Conservation (phyloP, 2,113 vertebrate genomes). For the Myrmecobius fasciatus region DNA sequence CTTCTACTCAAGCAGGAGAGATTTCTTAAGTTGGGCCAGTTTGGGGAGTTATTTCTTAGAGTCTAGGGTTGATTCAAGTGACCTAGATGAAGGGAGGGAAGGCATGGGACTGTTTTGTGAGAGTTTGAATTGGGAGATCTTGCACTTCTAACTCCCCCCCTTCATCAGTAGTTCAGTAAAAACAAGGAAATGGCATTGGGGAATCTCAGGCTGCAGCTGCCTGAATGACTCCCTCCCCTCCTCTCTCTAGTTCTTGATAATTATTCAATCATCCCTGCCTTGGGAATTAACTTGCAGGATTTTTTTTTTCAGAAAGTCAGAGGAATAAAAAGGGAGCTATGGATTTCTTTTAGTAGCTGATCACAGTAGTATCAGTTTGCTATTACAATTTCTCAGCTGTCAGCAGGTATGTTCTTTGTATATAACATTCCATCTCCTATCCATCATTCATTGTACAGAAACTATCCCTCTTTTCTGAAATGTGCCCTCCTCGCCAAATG, state of each 20-base stretch:
- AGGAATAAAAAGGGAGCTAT: neutral
- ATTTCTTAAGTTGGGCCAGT: neutral
- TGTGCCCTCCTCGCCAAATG: neutral
- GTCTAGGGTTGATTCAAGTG: neutral
- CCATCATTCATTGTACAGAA: neutral
- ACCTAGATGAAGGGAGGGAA: neutral
- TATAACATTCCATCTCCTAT: neutral
- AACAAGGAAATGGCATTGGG: neutral
- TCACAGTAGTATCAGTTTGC: neutral
- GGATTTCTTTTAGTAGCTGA: conserved; percentile 5
- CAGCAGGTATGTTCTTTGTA: neutral
- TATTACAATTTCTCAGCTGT: conserved; percentile 6
- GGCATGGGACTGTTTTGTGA: neutral
- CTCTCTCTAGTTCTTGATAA: neutral
- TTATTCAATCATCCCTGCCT: neutral
- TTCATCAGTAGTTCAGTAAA: neutral
- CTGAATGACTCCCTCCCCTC: neutral
- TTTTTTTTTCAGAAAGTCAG: neutral
- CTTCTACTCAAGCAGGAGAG: neutral
- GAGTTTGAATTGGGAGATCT: neutral
- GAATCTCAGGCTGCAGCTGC: neutral
- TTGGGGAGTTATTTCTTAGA: neutral
- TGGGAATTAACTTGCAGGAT: neutral
- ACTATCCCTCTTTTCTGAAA: neutral
- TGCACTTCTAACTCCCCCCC: neutral